Base-by-base conservation (phyloP, 2,797 vertebrate genomes). In the Ciconia nigra region DNA sequence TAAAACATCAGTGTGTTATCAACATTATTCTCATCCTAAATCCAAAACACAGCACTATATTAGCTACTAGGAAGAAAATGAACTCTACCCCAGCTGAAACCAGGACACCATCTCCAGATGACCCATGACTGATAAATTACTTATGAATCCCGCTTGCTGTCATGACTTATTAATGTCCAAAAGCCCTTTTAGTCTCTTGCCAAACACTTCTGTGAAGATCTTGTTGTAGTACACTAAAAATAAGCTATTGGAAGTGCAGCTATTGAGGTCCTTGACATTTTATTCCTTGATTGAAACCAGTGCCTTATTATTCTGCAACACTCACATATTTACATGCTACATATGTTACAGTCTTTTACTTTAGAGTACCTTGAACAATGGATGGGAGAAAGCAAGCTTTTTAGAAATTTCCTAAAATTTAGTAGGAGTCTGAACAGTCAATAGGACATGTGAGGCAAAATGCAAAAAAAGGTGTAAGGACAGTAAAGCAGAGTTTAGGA, bases 61-160 rank as follows among this genome's bases (percentile, higher is more conserved):
- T 11, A 39, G 37, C 37, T 39, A 39, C 37, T 39, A 39, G 37
- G 37, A 39, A 39, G 37, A 39, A 39, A 39, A 39, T 39, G 37
- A 39, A 39, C 37, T 39, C 10, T 39, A 39, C 37, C 37, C 37
- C 37, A 39, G 37, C 37, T 39, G 9, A 39, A 39, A 39, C 37
- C 37, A 39, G 37, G 37, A 39, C 37, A 55, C 26, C 47, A 69
- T 95, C 70, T 95, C 57, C 80, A 85, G 74, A 86, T 93, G 92
- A 97, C 94, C 91, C 37, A n/a, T 90, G 66, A 77, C 84, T 95
- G 78, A 96, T 95, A 96, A 93, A 96, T 95, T 96, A 90, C 92
- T 96, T 87, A 94, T 35, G 80, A 96, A 83, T 85, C 35, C 72
- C 90, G 33, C 90, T 95, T 96, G 74, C 90, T 96, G 95, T 96